These are phyloP conservation scores for Urocolius indicus DNA, from an alignment of 2,113 vertebrate genomes.

Conservation along the genomic window DNA sequence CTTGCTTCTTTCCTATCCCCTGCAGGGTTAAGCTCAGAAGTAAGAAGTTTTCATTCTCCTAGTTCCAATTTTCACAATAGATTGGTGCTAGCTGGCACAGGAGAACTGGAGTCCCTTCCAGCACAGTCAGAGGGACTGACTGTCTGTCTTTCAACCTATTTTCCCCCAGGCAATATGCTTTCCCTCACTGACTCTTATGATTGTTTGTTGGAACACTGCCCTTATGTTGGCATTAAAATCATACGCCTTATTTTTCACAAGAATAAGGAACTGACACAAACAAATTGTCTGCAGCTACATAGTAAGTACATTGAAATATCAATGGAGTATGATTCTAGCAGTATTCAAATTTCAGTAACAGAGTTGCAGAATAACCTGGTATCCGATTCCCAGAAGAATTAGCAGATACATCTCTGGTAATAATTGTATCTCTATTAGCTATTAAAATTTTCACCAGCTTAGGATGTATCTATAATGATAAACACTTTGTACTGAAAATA, in stretches of 20 bases:
- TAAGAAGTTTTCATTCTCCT: not conserved
- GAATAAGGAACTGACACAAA: not conserved
- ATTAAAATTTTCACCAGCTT: not conserved
- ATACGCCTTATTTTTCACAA: fast-evolving
- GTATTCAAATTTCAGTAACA: not conserved
- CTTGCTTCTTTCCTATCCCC: not conserved
- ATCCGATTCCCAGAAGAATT: not conserved
- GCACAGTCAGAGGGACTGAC: not conserved
- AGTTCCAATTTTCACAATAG: not conserved
- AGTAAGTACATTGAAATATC: not conserved
- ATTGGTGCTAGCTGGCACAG: not conserved
- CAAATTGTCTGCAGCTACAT: not conserved
- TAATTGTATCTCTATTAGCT: not conserved
- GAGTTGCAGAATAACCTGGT: not conserved
- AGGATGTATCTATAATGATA: not conserved
- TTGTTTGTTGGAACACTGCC: not conserved
- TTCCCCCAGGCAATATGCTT: not conserved
- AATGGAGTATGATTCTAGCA: not conserved
- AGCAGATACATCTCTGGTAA: not conserved
- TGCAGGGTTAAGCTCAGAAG: not conserved
- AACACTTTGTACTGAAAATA: not conserved
- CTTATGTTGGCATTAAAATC: not conserved
- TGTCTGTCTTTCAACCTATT: not conserved
- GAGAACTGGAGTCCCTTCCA: not conserved
- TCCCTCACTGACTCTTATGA: not conserved